Evolutionary conservation across 37 sponge, comb jelly and placozoan species (phyloP), one percentile per base, ranked within the genome.

Genomic region (Eunapius fragilis): DNA sequence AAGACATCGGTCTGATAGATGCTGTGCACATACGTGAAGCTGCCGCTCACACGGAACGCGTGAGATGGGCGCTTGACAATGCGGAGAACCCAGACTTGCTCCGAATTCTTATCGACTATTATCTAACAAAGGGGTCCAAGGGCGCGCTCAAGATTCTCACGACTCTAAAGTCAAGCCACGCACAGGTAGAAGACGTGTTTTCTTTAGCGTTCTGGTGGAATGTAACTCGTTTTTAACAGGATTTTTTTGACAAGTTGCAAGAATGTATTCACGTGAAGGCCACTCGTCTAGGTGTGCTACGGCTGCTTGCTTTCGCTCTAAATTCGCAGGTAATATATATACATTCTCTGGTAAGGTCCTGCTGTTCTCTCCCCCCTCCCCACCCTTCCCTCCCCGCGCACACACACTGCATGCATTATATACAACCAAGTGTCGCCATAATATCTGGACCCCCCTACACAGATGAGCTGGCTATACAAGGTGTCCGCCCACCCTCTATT

Each of bases 391-490:
- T n/a, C n/a, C n/a, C n/a, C n/a, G n/a, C n/a, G n/a, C n/a, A n/a
- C n/a, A n/a, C n/a, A n/a, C n/a, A n/a, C n/a, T n/a, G n/a, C n/a
- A n/a, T n/a, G n/a, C n/a, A n/a, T n/a, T n/a, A n/a, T n/a, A n/a
- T n/a, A 58, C 58, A 12, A 13, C 58, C 41, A 41, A 41, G 38
- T 25, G 10, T 3, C 25, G 48, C 26, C 10, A 47, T 78, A 23
- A 67, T 45, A 23, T 28, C 24, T 3, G 9, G 22, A 81, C 45
- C 38, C 74, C 67, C 33, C 2, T 70, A 28, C 78, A 27, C 85
- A 93, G 90, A 37, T 83, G 35, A 93, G 81, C 36, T 93, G 94
- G 94, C 81, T 93, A 47, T 93, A 93, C 75, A 72, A 78, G 72
- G 76, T 93, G 10, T 84, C 87, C 31, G 79, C 84, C 3, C 73